phyloP scores from a whole-genome alignment of 2,113 vertebrate genomes.

The Brachypteracias leptosomus region DNA sequence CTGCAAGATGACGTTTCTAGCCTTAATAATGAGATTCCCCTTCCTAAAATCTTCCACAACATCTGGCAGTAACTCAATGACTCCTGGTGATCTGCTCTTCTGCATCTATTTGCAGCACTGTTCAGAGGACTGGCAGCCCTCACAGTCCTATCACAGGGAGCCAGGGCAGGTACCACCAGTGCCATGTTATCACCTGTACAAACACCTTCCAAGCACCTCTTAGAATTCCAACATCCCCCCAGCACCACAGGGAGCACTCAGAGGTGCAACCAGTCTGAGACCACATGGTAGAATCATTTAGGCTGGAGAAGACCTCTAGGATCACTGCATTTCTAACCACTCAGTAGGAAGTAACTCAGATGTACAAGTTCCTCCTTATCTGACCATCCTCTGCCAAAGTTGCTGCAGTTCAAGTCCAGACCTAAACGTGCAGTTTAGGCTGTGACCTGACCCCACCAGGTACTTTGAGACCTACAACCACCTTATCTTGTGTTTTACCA shows the following conservation, averaged over 20 bases:
- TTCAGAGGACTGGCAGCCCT: neutral
- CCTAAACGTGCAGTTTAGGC: rapidly evolving
- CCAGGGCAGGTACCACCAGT: neutral
- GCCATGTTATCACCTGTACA: rapidly evolving
- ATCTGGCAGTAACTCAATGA: neutral
- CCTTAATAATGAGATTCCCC: neutral
- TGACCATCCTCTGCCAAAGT: neutral
- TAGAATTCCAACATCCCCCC: neutral
- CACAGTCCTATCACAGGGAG: neutral
- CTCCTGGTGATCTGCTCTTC: rapidly evolving
- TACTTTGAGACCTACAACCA: neutral
- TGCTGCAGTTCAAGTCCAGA: neutral
- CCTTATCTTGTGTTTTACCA: neutral
- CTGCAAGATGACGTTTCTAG: neutral
- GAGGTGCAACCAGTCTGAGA: neutral
- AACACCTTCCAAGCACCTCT: neutral
- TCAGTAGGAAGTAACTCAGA: neutral
- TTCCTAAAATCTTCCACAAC: neutral
- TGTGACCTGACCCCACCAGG: neutral
- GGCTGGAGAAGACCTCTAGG: no score
- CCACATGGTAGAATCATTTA: no score
- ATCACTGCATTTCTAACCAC: neutral
- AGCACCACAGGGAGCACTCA: neutral
- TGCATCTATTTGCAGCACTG: neutral
- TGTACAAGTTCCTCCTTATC: neutral